Percentiles rank a stretch among this genome's conserved stretches.
These are phyloP conservation scores for Grammomys surdaster DNA, from an alignment of 2,113 vertebrate species.

Conservation along the genomic window DNA sequence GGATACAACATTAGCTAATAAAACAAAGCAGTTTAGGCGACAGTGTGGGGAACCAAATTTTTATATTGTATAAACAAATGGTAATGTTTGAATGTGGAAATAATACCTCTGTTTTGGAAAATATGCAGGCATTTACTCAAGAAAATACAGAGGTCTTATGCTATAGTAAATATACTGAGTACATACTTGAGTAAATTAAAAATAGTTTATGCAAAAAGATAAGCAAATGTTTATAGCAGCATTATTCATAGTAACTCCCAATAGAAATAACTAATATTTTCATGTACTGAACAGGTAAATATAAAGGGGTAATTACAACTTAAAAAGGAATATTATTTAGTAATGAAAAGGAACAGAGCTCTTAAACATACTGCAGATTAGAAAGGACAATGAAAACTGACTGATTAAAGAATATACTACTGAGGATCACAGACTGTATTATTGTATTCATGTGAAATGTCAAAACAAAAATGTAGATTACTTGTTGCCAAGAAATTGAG, in stretches of 20 bases:
- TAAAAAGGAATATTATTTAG: not conserved
- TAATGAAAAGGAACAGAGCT: not conserved
- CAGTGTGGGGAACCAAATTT: not conserved
- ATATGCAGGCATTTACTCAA: not conserved
- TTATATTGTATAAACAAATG: not conserved
- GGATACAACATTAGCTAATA: not conserved
- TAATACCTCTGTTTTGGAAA: not conserved
- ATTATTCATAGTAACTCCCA: not conserved
- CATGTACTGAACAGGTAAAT: not conserved
- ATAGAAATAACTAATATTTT: not conserved
- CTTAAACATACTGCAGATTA: not conserved
- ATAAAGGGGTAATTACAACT: not conserved
- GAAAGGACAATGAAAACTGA: not conserved
- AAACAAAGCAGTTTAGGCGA: not conserved
- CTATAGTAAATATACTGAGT: not conserved
- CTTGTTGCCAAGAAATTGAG: not conserved
- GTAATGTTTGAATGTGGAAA: not conserved
- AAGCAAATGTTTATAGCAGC: not conserved
- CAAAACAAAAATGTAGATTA: not conserved
- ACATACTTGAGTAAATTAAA: not conserved
- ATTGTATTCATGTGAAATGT: constrained; percentile 1
- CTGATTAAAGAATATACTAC: not conserved
- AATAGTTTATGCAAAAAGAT: not conserved
- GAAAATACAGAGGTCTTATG: not conserved
- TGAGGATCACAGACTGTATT: not conserved